A percentile compares a stretch with the other conserved stretches of the same genome.
These are phyloP conservation scores for Holothuria glaberrima DNA, from an alignment of 35 echinoderm and acorn worm genomes.

Conservation along the genomic window DNA sequence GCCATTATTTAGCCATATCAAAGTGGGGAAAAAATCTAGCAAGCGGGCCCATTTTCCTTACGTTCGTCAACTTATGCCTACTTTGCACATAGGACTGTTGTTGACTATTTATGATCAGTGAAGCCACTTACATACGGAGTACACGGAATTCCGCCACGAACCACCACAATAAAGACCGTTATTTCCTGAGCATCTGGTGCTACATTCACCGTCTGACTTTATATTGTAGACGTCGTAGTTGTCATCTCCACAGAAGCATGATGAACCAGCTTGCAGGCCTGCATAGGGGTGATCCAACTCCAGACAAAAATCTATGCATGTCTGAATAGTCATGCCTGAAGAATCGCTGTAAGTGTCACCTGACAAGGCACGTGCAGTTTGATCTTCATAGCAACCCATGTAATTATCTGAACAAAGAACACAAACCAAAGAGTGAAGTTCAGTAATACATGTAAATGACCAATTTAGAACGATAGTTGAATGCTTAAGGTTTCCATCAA, in stretches of 20 bases:
- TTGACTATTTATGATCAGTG: background rate
- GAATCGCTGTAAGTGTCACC: background rate
- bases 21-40: no score
- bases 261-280: conserved; percentile 7
- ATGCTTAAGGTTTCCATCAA: no score
- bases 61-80: no score
- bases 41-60: no score
- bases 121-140: conserved; percentile 7
- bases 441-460: no score
- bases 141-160: conserved; percentile 48
- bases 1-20: no score
- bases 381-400: conserved; percentile 46
- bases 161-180: conserved; percentile 25
- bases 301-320: conserved; percentile 30
- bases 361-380: conserved; percentile 4
- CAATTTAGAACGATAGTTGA: no score
- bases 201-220: conserved; percentile 53
- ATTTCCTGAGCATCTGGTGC: conserved; percentile 27
- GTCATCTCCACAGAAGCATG: conserved; percentile 45
- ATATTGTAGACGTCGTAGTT: background rate
- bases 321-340: conserved; percentile 18
- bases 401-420: conserved; percentile 49
- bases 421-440: no score
- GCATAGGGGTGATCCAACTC: conserved; percentile 37
- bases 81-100: no score